A percentile compares a stretch with the other conserved stretches of the same genome.
These are phyloP conservation scores for Ophion slaviceki DNA, from an alignment of 2,888 invertebrate species.

Conservation along the genomic window DNA sequence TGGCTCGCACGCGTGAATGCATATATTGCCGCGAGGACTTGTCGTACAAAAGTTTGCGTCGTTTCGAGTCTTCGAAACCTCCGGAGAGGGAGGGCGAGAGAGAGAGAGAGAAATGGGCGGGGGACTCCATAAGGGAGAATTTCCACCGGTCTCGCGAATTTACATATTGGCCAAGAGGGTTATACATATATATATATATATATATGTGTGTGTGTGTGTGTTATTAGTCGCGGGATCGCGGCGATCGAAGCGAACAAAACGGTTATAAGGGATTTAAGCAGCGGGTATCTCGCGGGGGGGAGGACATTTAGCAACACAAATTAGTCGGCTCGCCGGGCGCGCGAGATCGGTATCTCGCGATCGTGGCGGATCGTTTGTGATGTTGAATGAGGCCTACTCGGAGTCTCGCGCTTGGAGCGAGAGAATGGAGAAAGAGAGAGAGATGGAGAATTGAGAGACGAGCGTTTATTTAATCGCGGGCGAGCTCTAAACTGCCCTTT, in stretches of 20 bases:
- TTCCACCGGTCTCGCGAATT: constrained; percentile 56
- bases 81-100: too few relatives aligned
- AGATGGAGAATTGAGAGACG: constrained; percentile 5
- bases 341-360: constrained; percentile 65
- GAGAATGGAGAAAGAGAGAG: constrained; percentile 1
- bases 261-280: constrained; percentile 33
- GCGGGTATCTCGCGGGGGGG: constrained; percentile 61
- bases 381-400: constrained; percentile 61
- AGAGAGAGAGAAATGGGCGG: neutral
- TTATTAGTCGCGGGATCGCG: constrained; percentile 35
- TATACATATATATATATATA: constrained; percentile 7
- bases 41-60: constrained; percentile 38
- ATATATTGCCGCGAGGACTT: constrained; percentile 33
- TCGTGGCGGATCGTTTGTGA: constrained; percentile 68
- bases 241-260: constrained; percentile 41
- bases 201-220: too few relatives aligned
- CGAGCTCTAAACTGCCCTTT: constrained; percentile 4
- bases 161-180: constrained; percentile 57
- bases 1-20: constrained; percentile 51
- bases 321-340: constrained; percentile 71
- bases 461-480: neutral
- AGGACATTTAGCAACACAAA: constrained; percentile 78
- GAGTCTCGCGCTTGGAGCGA: constrained; percentile 24
- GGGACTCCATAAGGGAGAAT: constrained; percentile 50
- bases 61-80: neutral